Base-by-base conservation (phyloP, 2,113 vertebrate genomes). In the Empidonax traillii region DNA sequence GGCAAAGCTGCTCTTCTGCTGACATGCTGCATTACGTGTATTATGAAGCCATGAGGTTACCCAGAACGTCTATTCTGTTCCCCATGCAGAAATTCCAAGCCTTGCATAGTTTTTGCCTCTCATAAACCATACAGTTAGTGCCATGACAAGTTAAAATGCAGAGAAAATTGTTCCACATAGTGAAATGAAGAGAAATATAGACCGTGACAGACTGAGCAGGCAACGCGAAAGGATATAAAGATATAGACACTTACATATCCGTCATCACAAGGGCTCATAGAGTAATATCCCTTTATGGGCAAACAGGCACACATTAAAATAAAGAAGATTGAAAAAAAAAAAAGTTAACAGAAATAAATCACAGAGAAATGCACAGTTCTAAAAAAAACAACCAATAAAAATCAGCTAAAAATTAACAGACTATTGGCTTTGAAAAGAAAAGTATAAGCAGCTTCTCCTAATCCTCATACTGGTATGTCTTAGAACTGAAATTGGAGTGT, bases 261-360 rank as follows among this genome's bases (percentile, higher is more conserved):
- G 97, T 99, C 98, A 98, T 99, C 98, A 98, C 98, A 99, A 92
- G 98, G 98, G 98, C 98, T 98, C 98, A 99, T 98, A 98, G 98
- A 99, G 98, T 98, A 98, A 99, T 98, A 98, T 98, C 98, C 99
- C 99, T 99, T 99, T 97, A 98, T 44, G 80, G 97, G 97, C 91
- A 98, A 97, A 98, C 94, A 98, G 91, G 88, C 97, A 98, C 93
- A 98, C 96, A 94, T 89, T 97, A 96, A 96, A 98, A 90, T 96
- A 97, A 97, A 97, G 80, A 96, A 97, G 88, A 97, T 84, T 89
- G 74, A 97, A 96, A 95, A 65, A 56, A 93, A 87, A 93, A 72
- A 46, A 96, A 66, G 92, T 96, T 97, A 96, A 91, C 79, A 96
- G 84, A 94, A 95, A 89, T 91, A 73, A 85, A 85, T 93, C 53